These are phyloP conservation scores for Phrynocephalus guinanensis DNA, from an alignment of 2,797 vertebrate genomes.

Conservation along the genomic window DNA sequence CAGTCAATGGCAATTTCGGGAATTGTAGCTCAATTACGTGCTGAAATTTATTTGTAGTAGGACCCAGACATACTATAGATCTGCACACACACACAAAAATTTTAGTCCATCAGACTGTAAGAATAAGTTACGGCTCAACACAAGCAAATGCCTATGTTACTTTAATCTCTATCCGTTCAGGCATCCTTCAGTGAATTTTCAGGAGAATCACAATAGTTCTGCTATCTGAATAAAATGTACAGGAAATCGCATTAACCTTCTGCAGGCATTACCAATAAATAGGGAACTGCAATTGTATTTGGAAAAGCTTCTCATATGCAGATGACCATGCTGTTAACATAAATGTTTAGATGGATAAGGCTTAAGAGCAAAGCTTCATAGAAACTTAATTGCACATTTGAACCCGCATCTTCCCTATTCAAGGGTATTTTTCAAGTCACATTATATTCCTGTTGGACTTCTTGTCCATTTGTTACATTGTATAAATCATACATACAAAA, in stretches of 20 bases:
- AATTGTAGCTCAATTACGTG: neutral
- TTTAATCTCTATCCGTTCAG: neutral
- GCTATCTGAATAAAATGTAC: neutral
- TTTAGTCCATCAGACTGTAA: neutral
- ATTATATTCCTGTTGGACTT: neutral
- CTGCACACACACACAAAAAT: neutral
- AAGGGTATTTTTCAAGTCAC: neutral
- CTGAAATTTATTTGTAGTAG: no score
- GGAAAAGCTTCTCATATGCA: no score
- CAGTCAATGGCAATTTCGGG: neutral
- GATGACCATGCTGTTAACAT: neutral
- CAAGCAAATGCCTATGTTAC: neutral
- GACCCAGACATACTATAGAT: no score
- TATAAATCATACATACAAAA: neutral
- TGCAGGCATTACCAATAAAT: neutral
- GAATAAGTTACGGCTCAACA: no score
- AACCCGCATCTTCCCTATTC: neutral
- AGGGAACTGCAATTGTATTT: neutral
- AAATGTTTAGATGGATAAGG: neutral
- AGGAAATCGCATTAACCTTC: neutral
- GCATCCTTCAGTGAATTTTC: neutral
- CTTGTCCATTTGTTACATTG: neutral
- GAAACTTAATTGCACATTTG: neutral
- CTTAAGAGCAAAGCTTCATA: neutral
- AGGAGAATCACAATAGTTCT: no score